Evolutionary conservation across 2,797 vertebrate species (phyloP).

Genomic region (Lithobates pipiens): DNA sequence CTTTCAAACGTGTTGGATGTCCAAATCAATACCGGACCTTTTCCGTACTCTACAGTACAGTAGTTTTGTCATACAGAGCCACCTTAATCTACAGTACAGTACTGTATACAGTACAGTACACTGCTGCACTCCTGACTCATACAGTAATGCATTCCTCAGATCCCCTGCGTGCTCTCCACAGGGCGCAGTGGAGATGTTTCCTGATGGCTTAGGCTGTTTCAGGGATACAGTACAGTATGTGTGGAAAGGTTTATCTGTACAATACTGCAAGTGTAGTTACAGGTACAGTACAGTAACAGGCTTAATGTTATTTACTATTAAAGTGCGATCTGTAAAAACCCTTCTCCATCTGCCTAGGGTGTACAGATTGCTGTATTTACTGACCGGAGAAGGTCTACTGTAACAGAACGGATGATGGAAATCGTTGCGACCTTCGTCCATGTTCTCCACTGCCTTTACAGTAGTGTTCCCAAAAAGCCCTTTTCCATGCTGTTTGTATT

Average conservation of each 20-base stretch:
- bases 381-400: slow-evolving; percentile 69
- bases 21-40: too few relatives aligned
- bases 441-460: slow-evolving; percentile 62
- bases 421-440: slow-evolving; percentile 75
- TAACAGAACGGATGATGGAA: slow-evolving; percentile 76
- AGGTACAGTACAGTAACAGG: too few relatives aligned
- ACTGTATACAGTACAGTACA: too few relatives aligned
- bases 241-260: slow-evolving; percentile 49
- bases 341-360: slow-evolving; percentile 53
- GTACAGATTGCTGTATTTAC: slow-evolving; percentile 78
- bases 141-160: not conserved
- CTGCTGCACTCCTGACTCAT: not conserved
- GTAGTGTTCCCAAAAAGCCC: slow-evolving; percentile 44
- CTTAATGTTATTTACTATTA: slow-evolving; percentile 71
- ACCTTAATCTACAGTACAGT: too few relatives aligned
- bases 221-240: slow-evolving; percentile 32
- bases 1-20: too few relatives aligned
- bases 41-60: too few relatives aligned
- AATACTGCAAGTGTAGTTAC: slow-evolving; percentile 56
- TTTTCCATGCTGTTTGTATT: slow-evolving; percentile 55
- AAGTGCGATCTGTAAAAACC: slow-evolving; percentile 70
- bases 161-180: not conserved
- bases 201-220: slow-evolving; percentile 21
- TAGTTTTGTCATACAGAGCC: too few relatives aligned
- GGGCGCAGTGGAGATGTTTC: not conserved